These are phyloP conservation scores for Chrysaora quinquecirrha DNA, from an alignment of 30 jellyfish, hydroid and myxozoan genomes.

Conservation along the genomic window DNA sequence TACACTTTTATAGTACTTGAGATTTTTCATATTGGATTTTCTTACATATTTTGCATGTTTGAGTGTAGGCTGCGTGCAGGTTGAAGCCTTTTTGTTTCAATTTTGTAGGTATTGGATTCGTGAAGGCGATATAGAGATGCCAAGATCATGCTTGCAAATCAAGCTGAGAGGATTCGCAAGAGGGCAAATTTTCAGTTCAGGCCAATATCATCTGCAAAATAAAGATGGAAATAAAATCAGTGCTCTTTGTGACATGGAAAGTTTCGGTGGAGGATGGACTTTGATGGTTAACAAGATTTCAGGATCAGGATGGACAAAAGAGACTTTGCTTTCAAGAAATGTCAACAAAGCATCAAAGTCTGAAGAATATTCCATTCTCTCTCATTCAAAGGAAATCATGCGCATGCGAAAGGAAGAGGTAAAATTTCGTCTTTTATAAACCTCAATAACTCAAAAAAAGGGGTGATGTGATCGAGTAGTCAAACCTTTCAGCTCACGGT, in stretches of 20 bases:
- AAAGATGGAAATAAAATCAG: conserved; percentile 19
- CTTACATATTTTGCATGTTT: too few species aligned
- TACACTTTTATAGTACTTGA: too few species aligned
- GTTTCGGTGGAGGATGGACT: conserved; percentile 93
- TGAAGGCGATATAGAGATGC: conserved; percentile 57
- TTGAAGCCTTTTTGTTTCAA: too few species aligned
- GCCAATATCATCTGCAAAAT: conserved; percentile 22
- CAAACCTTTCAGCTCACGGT: too few species aligned
- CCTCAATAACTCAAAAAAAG: too few species aligned
- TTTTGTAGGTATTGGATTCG: conserved; percentile 79
- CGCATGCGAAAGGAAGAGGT: conserved; percentile 46
- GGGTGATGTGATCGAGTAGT: too few species aligned
- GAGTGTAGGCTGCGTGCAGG: too few species aligned
- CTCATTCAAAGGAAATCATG: conserved; percentile 29
- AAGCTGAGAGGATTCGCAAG: conserved; percentile 10
- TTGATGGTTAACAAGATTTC: conserved; percentile 54
- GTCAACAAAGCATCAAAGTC: conserved; percentile 36
- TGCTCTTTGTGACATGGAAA: conserved; percentile 63
- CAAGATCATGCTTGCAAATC: conserved; percentile 66
- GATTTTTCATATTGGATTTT: too few species aligned
- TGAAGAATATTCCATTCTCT: conserved; percentile 55
- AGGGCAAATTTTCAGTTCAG: conserved; percentile 34
- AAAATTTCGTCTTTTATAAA: too few species aligned
- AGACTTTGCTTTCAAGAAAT: conserved; percentile 38
- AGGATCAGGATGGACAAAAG: conserved; percentile 62